These are phyloP conservation scores for Phaonia tiefii DNA, from an alignment of 2,888 invertebrate species.

Conservation along the genomic window DNA sequence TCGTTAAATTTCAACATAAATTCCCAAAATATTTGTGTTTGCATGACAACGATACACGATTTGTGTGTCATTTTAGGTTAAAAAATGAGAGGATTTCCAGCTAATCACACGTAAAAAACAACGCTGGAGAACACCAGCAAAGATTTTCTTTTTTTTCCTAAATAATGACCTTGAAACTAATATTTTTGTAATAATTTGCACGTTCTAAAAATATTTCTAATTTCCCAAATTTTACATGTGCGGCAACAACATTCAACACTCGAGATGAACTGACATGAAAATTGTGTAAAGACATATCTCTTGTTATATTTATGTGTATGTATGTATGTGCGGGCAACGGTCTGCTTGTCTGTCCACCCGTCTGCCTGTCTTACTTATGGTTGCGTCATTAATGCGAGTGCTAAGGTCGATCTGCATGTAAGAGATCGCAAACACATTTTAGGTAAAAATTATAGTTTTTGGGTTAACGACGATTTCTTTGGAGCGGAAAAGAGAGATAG, in stretches of 20 bases:
- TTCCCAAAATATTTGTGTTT: constrained; percentile 76
- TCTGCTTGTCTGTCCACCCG: constrained; percentile 14
- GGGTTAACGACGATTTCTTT: constrained; percentile 1
- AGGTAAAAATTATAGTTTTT: constrained; percentile 49
- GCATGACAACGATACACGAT: constrained; percentile 64
- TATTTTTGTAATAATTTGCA: constrained; percentile 62
- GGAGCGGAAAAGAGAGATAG: constrained; percentile 8
- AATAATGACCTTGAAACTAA: constrained; percentile 65
- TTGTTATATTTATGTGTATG: constrained; percentile 21
- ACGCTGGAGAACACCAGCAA: constrained; percentile 12
- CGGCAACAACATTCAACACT: constrained; percentile 1
- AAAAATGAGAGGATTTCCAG: constrained; percentile 3
- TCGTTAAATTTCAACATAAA: constrained; percentile 80
- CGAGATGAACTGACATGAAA: constrained; percentile 31
- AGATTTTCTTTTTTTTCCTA: constrained; percentile 38
- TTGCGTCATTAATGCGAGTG: constrained; percentile 60
- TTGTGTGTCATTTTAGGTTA: not conserved
- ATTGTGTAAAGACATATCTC: constrained; percentile 4
- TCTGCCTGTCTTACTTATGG: constrained; percentile 36
- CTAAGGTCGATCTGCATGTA: constrained; percentile 24
- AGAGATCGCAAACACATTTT: constrained; percentile 33
- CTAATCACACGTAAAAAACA: constrained; percentile 2
- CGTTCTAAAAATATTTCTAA: constrained; percentile 53
- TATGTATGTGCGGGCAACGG: not conserved
- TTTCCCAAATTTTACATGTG: constrained; percentile 29